Base-by-base conservation (phyloP, 1,140 invertebrate species). In the Penaeus vannamei region DNA sequence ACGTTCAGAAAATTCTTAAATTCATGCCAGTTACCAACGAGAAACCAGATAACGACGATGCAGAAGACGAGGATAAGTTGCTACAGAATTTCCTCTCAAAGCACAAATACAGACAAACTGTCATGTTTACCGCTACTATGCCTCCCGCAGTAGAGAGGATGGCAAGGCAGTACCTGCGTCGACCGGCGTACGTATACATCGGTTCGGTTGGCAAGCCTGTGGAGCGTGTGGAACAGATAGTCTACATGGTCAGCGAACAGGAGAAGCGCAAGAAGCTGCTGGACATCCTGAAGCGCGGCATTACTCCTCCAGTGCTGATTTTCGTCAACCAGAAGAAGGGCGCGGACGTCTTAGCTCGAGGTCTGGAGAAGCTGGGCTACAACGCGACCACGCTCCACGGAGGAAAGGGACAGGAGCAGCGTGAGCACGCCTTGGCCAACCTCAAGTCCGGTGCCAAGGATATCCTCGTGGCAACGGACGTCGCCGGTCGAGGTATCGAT, bases 81-180 rank as follows among this genome's bases (percentile, higher is more conserved):
- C 94, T 99, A 92, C 96, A 96, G 77, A 99, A 99, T 94, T 99
- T 99, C 92, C 96, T 98, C 92, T 97, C 97, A 0, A 99, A 99
- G 92, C 98, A 99, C 92, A 99, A 99, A 93, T 99, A 97, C 92
- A 94, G 99, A 93, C 92, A 97, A 96, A 99, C 99, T 92, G 99
- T 99, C 90, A 99, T 99, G 99, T 99, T 99, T 94, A 99, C 99
- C 69, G 99, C 99, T 26, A 99, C 99, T 92, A 99, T 99, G 99
- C 98, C 98, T 14, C 96, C 99, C 2, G 97, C 98, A 14, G 98
- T 99, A 4, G 99, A 99, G 94, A 94, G 99, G 91, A 94, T 99
- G 79, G 99, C 99, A 0, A 95, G 98, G 91, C 98, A 96, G 59
- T 99, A 99, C 94, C 93, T 99, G 14, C 94, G 99, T 86, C 94